Base-by-base conservation (phyloP, 2,797 vertebrate species). In the Eleutherodactylus coqui region DNA sequence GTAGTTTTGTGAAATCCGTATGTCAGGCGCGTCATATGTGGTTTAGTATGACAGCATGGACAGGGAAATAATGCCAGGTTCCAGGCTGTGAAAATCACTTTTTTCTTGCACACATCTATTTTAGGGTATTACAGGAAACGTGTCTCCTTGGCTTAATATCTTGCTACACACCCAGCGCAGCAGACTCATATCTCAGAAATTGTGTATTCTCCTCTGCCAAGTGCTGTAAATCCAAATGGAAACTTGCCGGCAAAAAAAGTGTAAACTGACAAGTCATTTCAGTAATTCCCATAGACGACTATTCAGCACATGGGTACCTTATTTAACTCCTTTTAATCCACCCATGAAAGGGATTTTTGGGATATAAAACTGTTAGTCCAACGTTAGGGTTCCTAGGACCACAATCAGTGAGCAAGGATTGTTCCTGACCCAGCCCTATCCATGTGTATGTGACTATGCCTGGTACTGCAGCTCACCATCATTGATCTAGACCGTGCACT, bases 61-160 rank as follows among this genome's bases (percentile, higher is more conserved):
- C 34, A 24, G 67, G 21, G 36, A 70, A 41, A 70, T 41, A 10
- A 72, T 72, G 38, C 69, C 21, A n/a, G 2, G 24, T 0, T 72
- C 24, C 21, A 72, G 69, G 9, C 69, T 7, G 3, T n/a, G 19
- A 72, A 10, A 72, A 72, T 72, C 69, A 43, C 69, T 72, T n/a
- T n/a, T n/a, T 72, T 4, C 69, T 70, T 70, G 2, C 47, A 47
- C 24, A 75, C 41, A 47, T 47, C 43, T 75, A 75, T 49, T 75
- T 75, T 49, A 17, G 72, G 72, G 1, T 47, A 49, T 49, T 47
- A 75, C 72, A 29, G 77, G 55, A 79, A 79, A 79, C 24, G 38
- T 45, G 58, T 60, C 38, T 60, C 14, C 24, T 79, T 78, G 32
- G 29, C 53, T 43, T 79, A 49, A 67, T 79, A 79, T 62, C 32